A percentile compares a stretch with the other conserved stretches of the same genome.
Conservation (phyloP, 2,113 vertebrate species). For the Laticauda colubrina region DNA sequence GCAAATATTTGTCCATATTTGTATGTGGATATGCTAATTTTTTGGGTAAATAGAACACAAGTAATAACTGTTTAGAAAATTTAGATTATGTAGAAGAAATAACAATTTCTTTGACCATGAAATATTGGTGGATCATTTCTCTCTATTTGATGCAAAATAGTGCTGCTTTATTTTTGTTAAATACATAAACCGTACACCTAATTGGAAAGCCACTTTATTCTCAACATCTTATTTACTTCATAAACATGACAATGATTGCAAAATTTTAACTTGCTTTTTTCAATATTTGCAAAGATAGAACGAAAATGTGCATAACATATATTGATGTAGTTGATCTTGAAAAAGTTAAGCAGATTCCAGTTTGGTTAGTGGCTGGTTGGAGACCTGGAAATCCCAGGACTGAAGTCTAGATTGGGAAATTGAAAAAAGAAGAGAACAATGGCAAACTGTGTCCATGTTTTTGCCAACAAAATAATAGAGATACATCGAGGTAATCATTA, state of each 20-base stretch:
- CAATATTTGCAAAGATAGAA: neutral
- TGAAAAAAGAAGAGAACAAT: neutral
- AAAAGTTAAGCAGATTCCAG: neutral
- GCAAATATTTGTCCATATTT: constrained; percentile 52
- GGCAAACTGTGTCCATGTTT: neutral
- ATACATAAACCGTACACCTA: neutral
- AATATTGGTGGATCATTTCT: constrained; percentile 4
- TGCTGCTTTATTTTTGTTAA: neutral
- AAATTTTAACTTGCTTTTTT: neutral
- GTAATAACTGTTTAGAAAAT: constrained; percentile 26
- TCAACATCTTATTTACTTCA: neutral
- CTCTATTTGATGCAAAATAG: constrained; percentile 1
- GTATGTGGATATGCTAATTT: constrained; percentile 21
- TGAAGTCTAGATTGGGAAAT: neutral
- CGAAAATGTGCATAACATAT: constrained; percentile 4
- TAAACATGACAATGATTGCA: neutral
- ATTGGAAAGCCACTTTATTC: neutral
- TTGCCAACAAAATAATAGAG: neutral
- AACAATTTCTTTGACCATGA: constrained; percentile 19
- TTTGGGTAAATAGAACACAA: constrained; percentile 29
- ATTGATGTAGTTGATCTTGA: neutral
- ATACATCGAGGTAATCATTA: neutral
- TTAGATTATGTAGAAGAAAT: constrained; percentile 30
- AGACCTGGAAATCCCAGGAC: neutral
- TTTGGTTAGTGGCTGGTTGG: neutral